phyloP scores from a whole-genome alignment of 2,888 invertebrate genomes.

The Phasia obesa region DNA sequence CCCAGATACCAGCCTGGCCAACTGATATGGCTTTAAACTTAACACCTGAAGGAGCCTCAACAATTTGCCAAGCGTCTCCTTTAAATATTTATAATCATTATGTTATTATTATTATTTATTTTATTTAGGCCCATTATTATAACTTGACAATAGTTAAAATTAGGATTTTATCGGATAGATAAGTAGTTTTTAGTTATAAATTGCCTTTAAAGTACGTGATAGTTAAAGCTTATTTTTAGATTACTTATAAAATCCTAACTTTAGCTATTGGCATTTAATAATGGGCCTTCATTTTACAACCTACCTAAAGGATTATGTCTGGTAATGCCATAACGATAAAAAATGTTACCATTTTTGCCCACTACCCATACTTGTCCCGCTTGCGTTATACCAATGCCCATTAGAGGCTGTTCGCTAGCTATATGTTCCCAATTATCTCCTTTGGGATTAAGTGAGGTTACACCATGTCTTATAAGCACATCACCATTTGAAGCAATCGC shows the following conservation, averaged over 20 bases:
- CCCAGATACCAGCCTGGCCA: constrained; percentile 90
- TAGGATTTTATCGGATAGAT: no score
- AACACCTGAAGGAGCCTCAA: constrained; percentile 87
- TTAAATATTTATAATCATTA: not conserved
- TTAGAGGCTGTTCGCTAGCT: constrained; percentile 89
- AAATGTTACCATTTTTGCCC: constrained; percentile 92
- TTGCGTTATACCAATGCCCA: constrained; percentile 88
- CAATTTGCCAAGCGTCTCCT: constrained; percentile 88
- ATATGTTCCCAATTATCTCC: constrained; percentile 84
- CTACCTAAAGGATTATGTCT: constrained; percentile 86
- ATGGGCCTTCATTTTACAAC: constrained; percentile 28
- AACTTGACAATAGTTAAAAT: no score
- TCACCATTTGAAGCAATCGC: constrained; percentile 94
- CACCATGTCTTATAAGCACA: constrained; percentile 91
- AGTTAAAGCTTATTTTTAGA: no score
- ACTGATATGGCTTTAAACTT: constrained; percentile 90
- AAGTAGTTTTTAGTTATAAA: no score
- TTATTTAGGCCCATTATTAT: no score
- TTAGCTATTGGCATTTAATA: no score
- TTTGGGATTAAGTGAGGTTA: constrained; percentile 87
- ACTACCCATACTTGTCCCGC: constrained; percentile 91
- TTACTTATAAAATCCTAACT: no score
- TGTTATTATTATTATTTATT: not conserved
- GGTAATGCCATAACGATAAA: constrained; percentile 90
- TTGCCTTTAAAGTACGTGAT: no score